phyloP scores from a whole-genome alignment of 2,888 invertebrate genomes.

The Luperina nickerlii region DNA sequence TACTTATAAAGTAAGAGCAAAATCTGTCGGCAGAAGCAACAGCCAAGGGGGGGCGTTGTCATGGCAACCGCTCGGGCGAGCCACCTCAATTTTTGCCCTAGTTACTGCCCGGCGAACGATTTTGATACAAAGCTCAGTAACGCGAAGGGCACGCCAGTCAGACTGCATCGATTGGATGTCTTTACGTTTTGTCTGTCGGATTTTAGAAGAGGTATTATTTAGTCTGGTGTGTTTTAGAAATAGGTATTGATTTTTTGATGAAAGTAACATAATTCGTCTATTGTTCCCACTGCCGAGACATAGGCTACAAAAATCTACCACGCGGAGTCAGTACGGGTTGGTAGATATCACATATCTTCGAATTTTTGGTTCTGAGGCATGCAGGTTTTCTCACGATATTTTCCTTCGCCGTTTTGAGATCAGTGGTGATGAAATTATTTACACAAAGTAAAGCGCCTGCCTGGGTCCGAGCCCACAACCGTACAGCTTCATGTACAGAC shows the following conservation, averaged over 20 bases:
- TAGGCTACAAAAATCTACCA: neutral
- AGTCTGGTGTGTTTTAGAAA: neutral
- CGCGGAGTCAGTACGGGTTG: neutral
- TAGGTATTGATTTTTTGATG: neutral
- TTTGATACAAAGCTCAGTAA: conserved; percentile 73
- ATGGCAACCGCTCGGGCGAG: conserved; percentile 73
- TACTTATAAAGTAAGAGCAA: conserved; percentile 29
- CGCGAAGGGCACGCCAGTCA: conserved; percentile 64
- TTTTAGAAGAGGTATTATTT: conserved; percentile 7
- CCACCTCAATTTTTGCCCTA: conserved; percentile 84
- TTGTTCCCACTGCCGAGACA: neutral
- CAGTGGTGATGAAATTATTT: too few relatives aligned
- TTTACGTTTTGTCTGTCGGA: conserved; percentile 13
- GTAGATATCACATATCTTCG: neutral
- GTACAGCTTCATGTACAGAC: too few relatives aligned
- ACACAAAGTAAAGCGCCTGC: too few relatives aligned
- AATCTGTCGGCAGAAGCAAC: conserved; percentile 65
- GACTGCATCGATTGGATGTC: conserved; percentile 58
- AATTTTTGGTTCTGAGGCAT: neutral
- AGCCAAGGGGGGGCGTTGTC: conserved; percentile 71
- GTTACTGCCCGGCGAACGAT: conserved; percentile 76
- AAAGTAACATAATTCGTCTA: neutral
- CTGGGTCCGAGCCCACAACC: neutral
- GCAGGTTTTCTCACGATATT: neutral
- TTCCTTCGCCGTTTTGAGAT: too few relatives aligned